Evolutionary conservation across 2,888 invertebrate species (phyloP).

Genomic region (Agrotis clavis): DNA sequence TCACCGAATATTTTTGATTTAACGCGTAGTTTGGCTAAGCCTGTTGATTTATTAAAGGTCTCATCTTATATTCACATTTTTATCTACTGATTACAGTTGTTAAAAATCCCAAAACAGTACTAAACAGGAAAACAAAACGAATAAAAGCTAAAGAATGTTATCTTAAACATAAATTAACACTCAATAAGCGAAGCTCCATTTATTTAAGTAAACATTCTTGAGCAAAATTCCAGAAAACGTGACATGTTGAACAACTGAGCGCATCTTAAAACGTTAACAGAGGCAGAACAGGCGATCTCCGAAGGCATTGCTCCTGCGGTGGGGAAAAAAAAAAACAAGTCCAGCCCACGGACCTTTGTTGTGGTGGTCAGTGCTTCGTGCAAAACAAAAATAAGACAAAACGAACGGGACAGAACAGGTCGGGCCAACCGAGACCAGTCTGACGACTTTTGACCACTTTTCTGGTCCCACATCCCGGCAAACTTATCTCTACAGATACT

Average conservation of each 20-base stretch:
- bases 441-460: conserved; percentile 82
- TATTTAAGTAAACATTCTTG: conserved; percentile 44
- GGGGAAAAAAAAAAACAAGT: conserved; percentile 77
- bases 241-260: conserved; percentile 45
- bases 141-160: conserved; percentile 18
- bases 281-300: conserved; percentile 64
- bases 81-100: not conserved
- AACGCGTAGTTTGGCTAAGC: conserved; percentile 15
- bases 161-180: conserved; percentile 24
- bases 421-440: conserved; percentile 83
- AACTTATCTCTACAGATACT: conserved; percentile 58
- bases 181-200: conserved; percentile 33
- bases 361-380: conserved; percentile 90
- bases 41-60: not conserved
- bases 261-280: conserved; percentile 64
- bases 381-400: conserved; percentile 90
- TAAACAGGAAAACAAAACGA: conserved; percentile 8
- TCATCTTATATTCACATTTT: not conserved
- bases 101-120: not conserved
- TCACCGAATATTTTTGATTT: conserved; percentile 30
- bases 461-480: conserved; percentile 75
- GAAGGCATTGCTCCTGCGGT: conserved; percentile 78
- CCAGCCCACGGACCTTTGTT: conserved; percentile 87
- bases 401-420: conserved; percentile 84
- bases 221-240: conserved; percentile 51